phyloP scores from a whole-genome alignment of 2,888 invertebrate genomes.

The Argyresthia albistria region DNA sequence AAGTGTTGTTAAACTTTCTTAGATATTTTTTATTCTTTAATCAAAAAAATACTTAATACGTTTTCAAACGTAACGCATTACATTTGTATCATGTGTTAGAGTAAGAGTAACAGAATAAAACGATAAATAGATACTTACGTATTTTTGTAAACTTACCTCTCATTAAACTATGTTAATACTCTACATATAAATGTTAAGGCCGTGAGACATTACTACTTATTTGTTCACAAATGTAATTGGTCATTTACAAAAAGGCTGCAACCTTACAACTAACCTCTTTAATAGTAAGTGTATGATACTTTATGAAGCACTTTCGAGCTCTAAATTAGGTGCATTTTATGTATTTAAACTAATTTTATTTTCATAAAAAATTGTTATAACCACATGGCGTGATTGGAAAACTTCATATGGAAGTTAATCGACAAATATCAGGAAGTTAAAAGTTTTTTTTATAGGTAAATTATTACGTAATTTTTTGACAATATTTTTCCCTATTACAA shows the following conservation, averaged over 20 bases:
- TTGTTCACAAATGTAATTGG: slow-evolving; percentile 14
- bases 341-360: background rate
- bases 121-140: too few species aligned
- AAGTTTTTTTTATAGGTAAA: background rate
- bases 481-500: too few species aligned
- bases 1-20: too few species aligned
- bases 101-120: too few species aligned
- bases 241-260: slow-evolving; percentile 18
- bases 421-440: background rate
- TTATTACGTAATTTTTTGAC: background rate
- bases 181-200: slow-evolving; percentile 1
- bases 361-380: background rate
- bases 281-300: slow-evolving; percentile 14
- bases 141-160: too few species aligned
- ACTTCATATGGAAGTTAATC: slow-evolving; percentile 36
- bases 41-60: too few species aligned
- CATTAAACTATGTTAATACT: background rate
- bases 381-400: slow-evolving; percentile 21
- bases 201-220: background rate
- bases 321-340: slow-evolving; percentile 7
- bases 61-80: too few species aligned
- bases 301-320: slow-evolving; percentile 26
- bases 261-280: slow-evolving; percentile 9
- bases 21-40: too few species aligned
- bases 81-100: too few species aligned